Evolutionary conservation across 2,888 invertebrate species (phyloP).

Genomic region (Euspilapteryx auroguttella): DNA sequence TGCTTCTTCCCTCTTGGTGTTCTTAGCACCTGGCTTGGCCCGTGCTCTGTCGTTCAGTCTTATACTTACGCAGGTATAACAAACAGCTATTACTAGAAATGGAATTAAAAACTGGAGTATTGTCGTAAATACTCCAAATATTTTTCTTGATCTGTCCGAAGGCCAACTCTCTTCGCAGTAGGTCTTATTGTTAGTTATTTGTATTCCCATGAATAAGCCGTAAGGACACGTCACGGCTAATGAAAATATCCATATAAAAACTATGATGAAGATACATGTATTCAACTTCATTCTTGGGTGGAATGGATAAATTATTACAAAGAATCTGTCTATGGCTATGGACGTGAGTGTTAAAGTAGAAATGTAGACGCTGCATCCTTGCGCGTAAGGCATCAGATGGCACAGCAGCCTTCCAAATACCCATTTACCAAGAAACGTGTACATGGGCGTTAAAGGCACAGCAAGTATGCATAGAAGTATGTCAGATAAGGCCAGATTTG

Average conservation of each 20-base stretch:
- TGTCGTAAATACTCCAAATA: constrained; percentile 87
- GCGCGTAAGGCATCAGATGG: constrained; percentile 90
- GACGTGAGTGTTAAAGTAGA: constrained; percentile 95
- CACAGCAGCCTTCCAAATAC: constrained; percentile 90
- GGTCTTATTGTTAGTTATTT: too few species aligned
- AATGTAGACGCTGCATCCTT: constrained; percentile 96
- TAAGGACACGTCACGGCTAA: constrained; percentile 88
- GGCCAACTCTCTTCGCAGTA: constrained; percentile 94
- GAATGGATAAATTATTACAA: constrained; percentile 96
- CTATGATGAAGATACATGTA: constrained; percentile 82
- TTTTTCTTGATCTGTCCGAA: constrained; percentile 72
- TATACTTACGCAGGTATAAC: constrained; percentile 90
- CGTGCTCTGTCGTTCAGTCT: constrained; percentile 83
- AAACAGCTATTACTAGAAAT: constrained; percentile 90
- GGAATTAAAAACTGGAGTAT: constrained; percentile 93
- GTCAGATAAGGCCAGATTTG: constrained; percentile 93
- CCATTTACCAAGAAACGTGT: constrained; percentile 91
- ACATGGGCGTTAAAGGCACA: constrained; percentile 95
- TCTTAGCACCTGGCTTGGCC: constrained; percentile 82
- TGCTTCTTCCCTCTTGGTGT: constrained; percentile 83
- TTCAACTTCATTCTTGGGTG: constrained; percentile 88
- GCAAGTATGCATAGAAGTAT: constrained; percentile 90
- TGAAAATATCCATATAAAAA: constrained; percentile 89
- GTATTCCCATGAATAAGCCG: constrained; percentile 78
- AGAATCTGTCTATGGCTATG: constrained; percentile 96